These are phyloP conservation scores for Catharus fuscescens DNA, from an alignment of 2,113 vertebrate genomes.

Conservation along the genomic window DNA sequence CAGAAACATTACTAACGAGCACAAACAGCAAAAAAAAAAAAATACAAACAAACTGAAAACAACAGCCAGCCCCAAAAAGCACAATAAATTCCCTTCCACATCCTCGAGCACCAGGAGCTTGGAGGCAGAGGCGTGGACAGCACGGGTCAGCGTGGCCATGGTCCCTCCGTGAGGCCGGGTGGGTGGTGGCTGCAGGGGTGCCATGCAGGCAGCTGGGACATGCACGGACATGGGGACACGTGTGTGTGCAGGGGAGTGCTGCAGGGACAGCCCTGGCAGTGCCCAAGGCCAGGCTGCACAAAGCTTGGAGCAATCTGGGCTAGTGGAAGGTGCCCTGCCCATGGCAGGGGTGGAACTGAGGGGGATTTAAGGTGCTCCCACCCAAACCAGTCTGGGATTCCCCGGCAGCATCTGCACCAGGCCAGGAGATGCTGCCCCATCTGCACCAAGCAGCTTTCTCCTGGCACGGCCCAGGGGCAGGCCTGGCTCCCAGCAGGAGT, in stretches of 20 bases:
- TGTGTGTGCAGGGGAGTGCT: neutral
- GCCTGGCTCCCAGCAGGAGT: neutral
- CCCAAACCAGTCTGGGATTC: neutral
- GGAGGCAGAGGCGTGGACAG: neutral
- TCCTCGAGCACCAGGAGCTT: neutral
- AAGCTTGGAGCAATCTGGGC: neutral
- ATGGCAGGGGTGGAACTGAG: neutral
- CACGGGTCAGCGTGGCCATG: neutral
- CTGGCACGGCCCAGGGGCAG: neutral
- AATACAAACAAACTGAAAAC: slow-evolving; percentile 46
- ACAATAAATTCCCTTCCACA: slow-evolving; percentile 30
- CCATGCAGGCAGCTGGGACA: slow-evolving; percentile 25
- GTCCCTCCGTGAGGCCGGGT: neutral
- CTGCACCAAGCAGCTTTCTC: neutral
- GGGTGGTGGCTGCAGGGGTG: neutral
- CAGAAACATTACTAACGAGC: slow-evolving; percentile 51
- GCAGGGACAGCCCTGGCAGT: neutral
- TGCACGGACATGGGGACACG: neutral
- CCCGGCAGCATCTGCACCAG: neutral
- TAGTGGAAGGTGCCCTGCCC: neutral
- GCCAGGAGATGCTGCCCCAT: rapidly evolving
- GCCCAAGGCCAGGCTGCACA: neutral
- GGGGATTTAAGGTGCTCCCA: neutral
- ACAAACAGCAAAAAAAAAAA: slow-evolving; percentile 40
- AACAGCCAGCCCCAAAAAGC: slow-evolving; percentile 39